Conservation (phyloP, 2,888 invertebrate species). For the Theodoxus fluviatilis region DNA sequence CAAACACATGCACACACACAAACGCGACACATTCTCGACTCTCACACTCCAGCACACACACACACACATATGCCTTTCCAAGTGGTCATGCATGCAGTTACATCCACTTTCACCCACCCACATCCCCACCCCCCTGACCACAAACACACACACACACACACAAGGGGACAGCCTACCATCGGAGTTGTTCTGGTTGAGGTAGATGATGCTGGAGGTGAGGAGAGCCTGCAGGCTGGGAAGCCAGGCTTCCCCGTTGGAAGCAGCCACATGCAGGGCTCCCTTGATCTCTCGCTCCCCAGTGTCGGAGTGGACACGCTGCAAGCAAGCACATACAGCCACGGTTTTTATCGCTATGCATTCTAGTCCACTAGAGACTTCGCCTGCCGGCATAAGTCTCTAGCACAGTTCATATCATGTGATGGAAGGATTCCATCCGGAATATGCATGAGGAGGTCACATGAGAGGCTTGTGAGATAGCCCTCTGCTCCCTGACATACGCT, state of each 20-base stretch:
- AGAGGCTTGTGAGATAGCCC: no score
- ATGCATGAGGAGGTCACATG: no score
- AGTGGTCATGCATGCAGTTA: background rate
- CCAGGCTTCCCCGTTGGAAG: conserved; percentile 45
- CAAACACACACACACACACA: background rate
- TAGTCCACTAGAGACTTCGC: no score
- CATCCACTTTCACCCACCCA: background rate
- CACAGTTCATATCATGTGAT: no score
- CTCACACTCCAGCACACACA: conserved; percentile 3
- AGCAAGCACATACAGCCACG: no score
- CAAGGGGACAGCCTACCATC: conserved; percentile 42
- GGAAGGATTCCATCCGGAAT: no score
- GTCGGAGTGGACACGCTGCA: background rate
- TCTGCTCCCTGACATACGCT: no score
- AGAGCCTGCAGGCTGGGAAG: conserved; percentile 44
- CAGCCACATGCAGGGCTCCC: conserved; percentile 52
- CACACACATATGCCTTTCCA: background rate
- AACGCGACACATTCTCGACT: no score
- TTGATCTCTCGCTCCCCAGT: conserved; percentile 30
- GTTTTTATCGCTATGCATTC: no score
- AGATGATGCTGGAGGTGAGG: conserved; percentile 41
- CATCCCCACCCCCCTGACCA: background rate
- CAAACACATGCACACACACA: background rate
- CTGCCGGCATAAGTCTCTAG: no score
- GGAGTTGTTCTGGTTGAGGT: conserved; percentile 49